Evolutionary conservation across 1,140 invertebrate genomes (phyloP).

Genomic region (Sitophilus oryzae): DNA sequence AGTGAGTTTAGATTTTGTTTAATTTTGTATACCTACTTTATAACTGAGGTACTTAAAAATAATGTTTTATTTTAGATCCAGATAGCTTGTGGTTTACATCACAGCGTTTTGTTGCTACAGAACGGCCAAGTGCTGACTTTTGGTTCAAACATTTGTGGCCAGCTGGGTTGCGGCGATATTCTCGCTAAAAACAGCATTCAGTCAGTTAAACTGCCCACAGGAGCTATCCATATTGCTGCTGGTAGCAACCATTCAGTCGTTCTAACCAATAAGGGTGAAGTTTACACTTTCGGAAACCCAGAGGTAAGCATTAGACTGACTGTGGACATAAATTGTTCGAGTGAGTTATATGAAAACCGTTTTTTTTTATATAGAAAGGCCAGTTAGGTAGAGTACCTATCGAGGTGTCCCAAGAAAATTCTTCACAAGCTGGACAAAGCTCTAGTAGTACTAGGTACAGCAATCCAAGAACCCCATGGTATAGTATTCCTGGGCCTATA

Average conservation of each 20-base stretch:
- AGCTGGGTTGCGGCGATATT: conserved; percentile 84
- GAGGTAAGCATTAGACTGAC: conserved; percentile 57
- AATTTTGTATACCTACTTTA: neutral
- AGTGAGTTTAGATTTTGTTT: conserved; percentile 34
- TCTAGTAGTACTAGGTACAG: conserved; percentile 30
- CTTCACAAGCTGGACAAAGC: conserved; percentile 42
- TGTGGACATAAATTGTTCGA: neutral
- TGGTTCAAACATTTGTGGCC: conserved; percentile 91
- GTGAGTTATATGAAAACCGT: neutral
- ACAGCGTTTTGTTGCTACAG: conserved; percentile 60
- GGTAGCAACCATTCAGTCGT: conserved; percentile 94
- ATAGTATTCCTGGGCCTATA: conserved; percentile 73
- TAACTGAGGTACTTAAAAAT: neutral
- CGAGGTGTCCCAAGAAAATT: conserved; percentile 40
- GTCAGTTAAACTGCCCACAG: conserved; percentile 65
- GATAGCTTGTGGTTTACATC: conserved; percentile 85
- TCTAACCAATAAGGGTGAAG: conserved; percentile 81
- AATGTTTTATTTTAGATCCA: conserved; percentile 44
- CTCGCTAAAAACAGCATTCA: conserved; percentile 67
- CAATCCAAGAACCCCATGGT: conserved; percentile 58
- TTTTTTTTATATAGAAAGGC: conserved; percentile 62
- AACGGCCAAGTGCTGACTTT: conserved; percentile 75
- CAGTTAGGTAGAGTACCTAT: conserved; percentile 69
- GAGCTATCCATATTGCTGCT: conserved; percentile 73
- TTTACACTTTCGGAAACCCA: conserved; percentile 90